These are phyloP conservation scores for Mus musculus DNA, from an alignment of 2,113 vertebrate species.

Conservation along the genomic window DNA sequence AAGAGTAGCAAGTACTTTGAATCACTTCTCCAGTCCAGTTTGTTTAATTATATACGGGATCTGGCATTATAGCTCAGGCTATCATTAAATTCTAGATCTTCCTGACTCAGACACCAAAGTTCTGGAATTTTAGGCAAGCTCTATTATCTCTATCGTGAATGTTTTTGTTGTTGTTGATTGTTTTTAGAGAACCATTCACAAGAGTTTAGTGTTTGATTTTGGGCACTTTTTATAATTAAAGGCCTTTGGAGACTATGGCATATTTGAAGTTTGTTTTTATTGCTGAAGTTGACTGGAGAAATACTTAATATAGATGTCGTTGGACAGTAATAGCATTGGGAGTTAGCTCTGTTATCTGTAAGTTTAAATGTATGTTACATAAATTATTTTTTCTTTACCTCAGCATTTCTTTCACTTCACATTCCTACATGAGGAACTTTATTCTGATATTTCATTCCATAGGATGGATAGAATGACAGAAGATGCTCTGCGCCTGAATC, in stretches of 20 bases:
- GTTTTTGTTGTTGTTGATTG: neutral
- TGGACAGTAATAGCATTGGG: neutral
- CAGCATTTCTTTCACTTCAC: neutral
- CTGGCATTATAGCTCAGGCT: neutral
- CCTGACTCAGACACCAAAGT: neutral
- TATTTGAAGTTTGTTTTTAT: constrained; percentile 28
- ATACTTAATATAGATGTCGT: constrained; percentile 16
- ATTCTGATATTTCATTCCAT: neutral
- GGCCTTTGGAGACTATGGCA: neutral
- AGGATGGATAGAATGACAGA: constrained; percentile 99
- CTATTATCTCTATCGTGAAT: neutral
- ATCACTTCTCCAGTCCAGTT: neutral
- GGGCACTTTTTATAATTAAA: neutral
- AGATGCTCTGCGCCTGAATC: constrained; percentile 95
- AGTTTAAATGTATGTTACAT: neutral
- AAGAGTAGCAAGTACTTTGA: neutral
- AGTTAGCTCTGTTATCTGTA: neutral
- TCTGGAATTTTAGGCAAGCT: neutral
- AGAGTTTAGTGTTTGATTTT: neutral
- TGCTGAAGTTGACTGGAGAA: constrained; percentile 28
- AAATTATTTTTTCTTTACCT: neutral
- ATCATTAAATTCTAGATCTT: neutral
- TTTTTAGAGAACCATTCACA: neutral
- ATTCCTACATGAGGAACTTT: neutral
- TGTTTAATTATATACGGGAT: neutral